Conservation (phyloP, 2,797 vertebrate species). For the Melanitta fusca region DNA sequence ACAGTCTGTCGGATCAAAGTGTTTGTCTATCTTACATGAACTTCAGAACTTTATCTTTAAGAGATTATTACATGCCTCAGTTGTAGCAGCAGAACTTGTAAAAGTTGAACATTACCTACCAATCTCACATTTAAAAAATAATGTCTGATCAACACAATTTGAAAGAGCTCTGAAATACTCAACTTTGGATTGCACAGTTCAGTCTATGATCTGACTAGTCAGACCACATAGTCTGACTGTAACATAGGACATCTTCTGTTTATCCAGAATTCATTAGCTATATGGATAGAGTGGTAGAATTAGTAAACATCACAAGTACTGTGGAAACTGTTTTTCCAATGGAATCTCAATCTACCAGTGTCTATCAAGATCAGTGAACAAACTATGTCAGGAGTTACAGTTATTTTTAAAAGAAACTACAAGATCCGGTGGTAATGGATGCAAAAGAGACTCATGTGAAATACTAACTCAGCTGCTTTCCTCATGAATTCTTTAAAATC, state of each 20-base stretch:
- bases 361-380: background rate
- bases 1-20: background rate
- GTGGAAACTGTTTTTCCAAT: background rate
- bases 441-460: background rate
- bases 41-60: background rate
- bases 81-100: rapidly evolving
- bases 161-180: background rate
- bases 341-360: background rate
- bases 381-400: background rate
- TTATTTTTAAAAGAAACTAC: background rate
- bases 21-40: background rate
- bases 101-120: background rate
- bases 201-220: too few relatives aligned
- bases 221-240: rapidly evolving
- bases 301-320: background rate
- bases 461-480: background rate
- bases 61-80: background rate
- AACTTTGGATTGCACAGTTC: background rate
- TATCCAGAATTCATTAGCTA: background rate
- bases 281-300: background rate
- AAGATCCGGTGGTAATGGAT: background rate
- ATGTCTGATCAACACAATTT: background rate
- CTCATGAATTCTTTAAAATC: background rate
- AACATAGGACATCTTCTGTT: background rate
- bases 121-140: background rate